Evolutionary conservation across 2,797 vertebrate species (phyloP).

Genomic region (Gadopsis marmoratus): DNA sequence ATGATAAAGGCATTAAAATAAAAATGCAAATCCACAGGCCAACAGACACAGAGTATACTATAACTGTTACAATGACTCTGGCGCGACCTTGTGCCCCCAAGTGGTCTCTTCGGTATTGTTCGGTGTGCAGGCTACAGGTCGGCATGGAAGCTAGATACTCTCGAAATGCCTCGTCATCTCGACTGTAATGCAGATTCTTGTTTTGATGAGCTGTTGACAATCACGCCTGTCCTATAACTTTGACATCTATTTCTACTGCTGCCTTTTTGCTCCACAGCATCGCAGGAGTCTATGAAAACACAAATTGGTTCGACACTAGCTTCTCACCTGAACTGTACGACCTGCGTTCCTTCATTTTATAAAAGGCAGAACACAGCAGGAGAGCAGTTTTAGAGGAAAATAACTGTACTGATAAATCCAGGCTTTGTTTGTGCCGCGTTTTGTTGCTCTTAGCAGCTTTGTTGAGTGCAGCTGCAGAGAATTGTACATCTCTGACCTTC

Average conservation of each 20-base stretch:
- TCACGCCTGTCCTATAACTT: not conserved
- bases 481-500: conserved; percentile 19
- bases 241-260: not conserved
- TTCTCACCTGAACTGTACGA: not conserved
- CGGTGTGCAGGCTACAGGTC: not conserved
- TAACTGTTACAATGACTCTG: not conserved
- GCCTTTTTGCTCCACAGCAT: not conserved
- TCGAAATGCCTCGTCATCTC: no score
- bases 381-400: not conserved
- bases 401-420: not conserved
- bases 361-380: not conserved
- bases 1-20: not conserved
- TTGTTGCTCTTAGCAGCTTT: conserved; percentile 2
- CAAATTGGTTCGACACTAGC: not conserved
- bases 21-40: not conserved
- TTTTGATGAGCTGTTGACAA: not conserved
- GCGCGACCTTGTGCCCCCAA: not conserved
- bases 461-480: conserved; percentile 6
- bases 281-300: not conserved
- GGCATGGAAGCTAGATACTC: not conserved
- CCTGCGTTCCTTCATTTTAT: not conserved
- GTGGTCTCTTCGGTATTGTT: conserved; percentile 6
- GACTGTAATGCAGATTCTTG: not conserved
- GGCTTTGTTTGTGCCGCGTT: not conserved
- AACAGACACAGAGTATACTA: conserved; percentile 6